Percentiles rank a stretch among this genome's conserved stretches.
phyloP scores from a whole-genome alignment of 2,113 vertebrate genomes.

The Mesembrinibis cayennensis region DNA sequence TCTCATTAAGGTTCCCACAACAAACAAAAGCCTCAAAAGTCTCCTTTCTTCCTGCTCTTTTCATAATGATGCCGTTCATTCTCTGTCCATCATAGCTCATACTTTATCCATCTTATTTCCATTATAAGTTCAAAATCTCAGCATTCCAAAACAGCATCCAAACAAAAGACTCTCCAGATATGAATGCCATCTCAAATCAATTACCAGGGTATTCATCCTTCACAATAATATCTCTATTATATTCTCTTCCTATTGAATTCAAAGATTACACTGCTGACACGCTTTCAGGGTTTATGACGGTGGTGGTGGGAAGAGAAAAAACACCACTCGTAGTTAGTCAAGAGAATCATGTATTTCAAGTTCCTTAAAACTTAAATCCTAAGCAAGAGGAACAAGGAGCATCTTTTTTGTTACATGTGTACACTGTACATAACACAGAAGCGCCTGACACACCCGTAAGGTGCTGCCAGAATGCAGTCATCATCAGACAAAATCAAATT shows the following conservation, averaged over 20 bases:
- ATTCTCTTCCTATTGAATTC: conserved; percentile 12
- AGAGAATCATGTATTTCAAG: background rate
- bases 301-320: background rate
- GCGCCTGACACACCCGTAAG: background rate
- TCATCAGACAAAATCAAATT: conserved; percentile 19
- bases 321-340: background rate
- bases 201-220: conserved; percentile 40
- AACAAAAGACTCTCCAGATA: conserved; percentile 53
- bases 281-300: background rate
- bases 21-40: conserved; percentile 46
- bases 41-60: conserved; percentile 37
- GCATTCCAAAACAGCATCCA: conserved; percentile 37
- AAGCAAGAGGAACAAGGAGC: background rate
- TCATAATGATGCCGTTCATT: conserved; percentile 37
- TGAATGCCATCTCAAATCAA: conserved; percentile 46
- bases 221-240: conserved; percentile 46
- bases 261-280: conserved; percentile 3
- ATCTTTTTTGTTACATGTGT: background rate
- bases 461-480: conserved; percentile 1
- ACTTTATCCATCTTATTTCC: conserved; percentile 32
- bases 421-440: background rate
- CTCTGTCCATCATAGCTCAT: conserved; percentile 15
- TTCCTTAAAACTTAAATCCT: background rate
- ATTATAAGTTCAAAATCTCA: conserved; percentile 32
- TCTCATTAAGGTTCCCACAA: conserved; percentile 51